Base-by-base conservation (phyloP, 2,888 invertebrate species). In the Dendrolimus pini region DNA sequence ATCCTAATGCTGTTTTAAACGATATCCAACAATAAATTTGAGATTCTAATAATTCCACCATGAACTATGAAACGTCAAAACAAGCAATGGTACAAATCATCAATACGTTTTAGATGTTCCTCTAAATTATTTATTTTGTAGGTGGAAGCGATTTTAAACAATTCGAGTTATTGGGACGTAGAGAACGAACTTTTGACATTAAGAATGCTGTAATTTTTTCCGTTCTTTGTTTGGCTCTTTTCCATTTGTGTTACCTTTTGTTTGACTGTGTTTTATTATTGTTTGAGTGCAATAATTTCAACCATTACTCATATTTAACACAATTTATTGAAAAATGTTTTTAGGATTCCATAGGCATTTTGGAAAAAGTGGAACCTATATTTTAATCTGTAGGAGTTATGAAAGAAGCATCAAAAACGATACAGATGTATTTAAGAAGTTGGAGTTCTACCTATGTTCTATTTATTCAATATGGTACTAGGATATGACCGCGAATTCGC, bases 121-220 rank as follows among this genome's bases (percentile, higher is more conserved):
- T 52, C 12, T 41, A 41, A n/a, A 12, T 13, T 12, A n/a, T 55
- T 12, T n/a, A 41, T 55, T 55, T 41, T 10, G 47, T 47, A 47
- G 62, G 61, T 61, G 30, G 7, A 18, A 54, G 55, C 52, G 58
- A 62, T 63, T 63, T 69, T 12, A 47, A 47, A 47, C 47, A 47
- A 47, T 9, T 30, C 30, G 30, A 30, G 30, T 30, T 47, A 47
- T 47, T 47, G 7, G 9, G 9, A 9, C 47, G 47, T 47, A 2
- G 2, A 7, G 47, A 47, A 9, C 47, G 12, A 47, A 12, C 47
- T 10, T 47, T 47, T 47, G 47, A 47, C 2, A 10, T 47, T 47
- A 47, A 47, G 47, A 47, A 47, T 47, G 9, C 12, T 47, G 12
- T 8, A 8, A 47, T 47, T 47, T 9, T 12, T 47, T 12, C 2